phyloP scores from a whole-genome alignment of 2,888 invertebrate genomes.

The Griposia aprilina region DNA sequence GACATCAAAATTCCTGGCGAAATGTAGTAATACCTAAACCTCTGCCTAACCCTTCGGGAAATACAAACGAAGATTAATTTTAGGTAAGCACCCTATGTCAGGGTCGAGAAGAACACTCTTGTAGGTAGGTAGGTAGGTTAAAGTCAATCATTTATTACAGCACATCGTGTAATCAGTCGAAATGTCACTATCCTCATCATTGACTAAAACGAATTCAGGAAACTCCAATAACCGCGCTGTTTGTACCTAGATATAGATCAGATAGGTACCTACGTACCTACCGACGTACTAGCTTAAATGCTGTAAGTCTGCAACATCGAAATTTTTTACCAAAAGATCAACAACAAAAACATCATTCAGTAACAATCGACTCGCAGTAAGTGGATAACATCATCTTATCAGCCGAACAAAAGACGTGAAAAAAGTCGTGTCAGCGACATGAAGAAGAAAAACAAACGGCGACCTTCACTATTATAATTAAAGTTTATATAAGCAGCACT shows the following conservation, averaged over 20 bases:
- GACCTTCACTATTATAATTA: not conserved
- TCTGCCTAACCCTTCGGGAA: no score
- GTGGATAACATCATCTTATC: not conserved
- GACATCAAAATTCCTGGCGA: no score
- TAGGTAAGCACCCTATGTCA: no score
- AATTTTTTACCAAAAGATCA: not conserved
- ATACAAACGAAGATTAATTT: no score
- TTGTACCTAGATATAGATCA: not conserved
- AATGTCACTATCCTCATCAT: not conserved
- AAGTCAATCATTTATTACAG: no score
- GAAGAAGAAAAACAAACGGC: not conserved
- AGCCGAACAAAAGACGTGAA: not conserved
- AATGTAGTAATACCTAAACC: no score
- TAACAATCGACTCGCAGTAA: not conserved
- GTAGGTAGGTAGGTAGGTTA: no score
- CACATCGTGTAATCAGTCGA: not conserved
- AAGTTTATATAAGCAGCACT: no score
- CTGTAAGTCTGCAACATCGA: not conserved
- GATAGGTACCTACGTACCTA: not conserved
- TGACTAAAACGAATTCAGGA: not conserved
- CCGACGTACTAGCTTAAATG: not conserved
- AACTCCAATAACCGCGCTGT: not conserved
- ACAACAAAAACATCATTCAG: not conserved
- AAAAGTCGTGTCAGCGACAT: no score
- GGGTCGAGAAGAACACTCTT: no score